Base-by-base conservation (phyloP, 2,888 invertebrate species). In the Physocephala rufipes region DNA sequence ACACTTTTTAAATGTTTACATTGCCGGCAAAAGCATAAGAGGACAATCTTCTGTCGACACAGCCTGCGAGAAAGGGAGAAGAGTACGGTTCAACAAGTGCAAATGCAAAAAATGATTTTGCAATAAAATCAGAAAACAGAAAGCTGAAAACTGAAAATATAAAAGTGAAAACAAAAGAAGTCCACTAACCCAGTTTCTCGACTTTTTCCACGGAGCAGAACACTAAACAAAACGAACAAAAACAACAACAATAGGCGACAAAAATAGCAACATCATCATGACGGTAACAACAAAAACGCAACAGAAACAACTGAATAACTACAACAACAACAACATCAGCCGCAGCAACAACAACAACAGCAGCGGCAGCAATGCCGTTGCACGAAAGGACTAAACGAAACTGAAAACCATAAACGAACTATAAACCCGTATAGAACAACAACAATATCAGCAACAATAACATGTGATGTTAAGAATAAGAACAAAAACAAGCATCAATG, bases 131-230 rank as follows among this genome's bases (percentile, higher is more conserved):
- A 28, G 28, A 55, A 70, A 70, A 59, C 30, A n/a, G n/a, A n/a
- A n/a, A n/a, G n/a, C n/a, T n/a, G n/a, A n/a, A n/a, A n/a, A n/a
- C n/a, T n/a, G n/a, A n/a, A n/a, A n/a, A n/a, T n/a, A n/a, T n/a
- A 64, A 70, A 70, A 70, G 61, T 68, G 62, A 62, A 68, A 68
- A 68, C 28, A 51, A 30, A 59, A 67, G 67, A 61, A 45, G 49
- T 63, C 71, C 68, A 71, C 67, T 71, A 71, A 71, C 71, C 71
- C 28, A 71, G 71, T 71, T 71, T 53, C n/a, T 21, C 21, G 15
- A n/a, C 21, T 43, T 59, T 16, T 61, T 65, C 47, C 71, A 71
- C 68, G 67, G 53, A 67, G 67, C 63, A 64, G 67, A 71, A 68
- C 66, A 71, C 64, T 58, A 67, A 71, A 21, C 59, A 36, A 45